Base-by-base conservation (phyloP, 1,140 invertebrate genomes). In the Achroia grisella region DNA sequence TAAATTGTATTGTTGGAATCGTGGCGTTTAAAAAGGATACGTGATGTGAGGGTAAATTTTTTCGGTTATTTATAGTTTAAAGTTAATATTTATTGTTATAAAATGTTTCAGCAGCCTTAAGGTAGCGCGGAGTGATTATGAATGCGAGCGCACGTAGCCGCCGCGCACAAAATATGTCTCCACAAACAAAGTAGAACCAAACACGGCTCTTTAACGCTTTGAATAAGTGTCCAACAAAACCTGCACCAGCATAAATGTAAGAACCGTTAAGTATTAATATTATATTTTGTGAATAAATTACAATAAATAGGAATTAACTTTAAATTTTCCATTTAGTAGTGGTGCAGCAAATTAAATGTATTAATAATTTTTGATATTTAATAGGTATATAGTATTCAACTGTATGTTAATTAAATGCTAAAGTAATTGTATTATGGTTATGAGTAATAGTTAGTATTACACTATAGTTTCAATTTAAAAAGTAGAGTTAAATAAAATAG, bases 131-230 rank as follows among this genome's bases (percentile, higher is more conserved):
- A 72, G 68, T 70, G 44, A 67, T 79, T 79, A 78, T 78, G 52
- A 81, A 84, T 84, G 80, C 80, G 69, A 67, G 66, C 59, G 67
- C 80, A 84, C 75, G 80, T 56, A 70, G 62, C 59, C 49, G 70
- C 52, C 56, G 56, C 62, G 53, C 61, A 60, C 64, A 68, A 79
- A 77, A 78, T 82, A 73, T 80, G 71, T 77, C 57, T 70, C 59
- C 50, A 61, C 75, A 81, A 81, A 70, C 68, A 71, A 37, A 61
- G 51, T 58, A 47, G 64, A 51, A 59, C 59, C 62, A 61, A 67
- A 81, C 74, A 72, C 46, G 52, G 17, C 52, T 68, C 68, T 70
- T 67, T 50, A 60, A 50, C 40, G 41, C 48, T 58, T 54, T 62
- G 62, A 71, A 60, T 71, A 62, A 70, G 57, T 59, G 37, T 48